phyloP scores from a whole-genome alignment of 2,113 vertebrate genomes.

The Ceyx melanurus region DNA sequence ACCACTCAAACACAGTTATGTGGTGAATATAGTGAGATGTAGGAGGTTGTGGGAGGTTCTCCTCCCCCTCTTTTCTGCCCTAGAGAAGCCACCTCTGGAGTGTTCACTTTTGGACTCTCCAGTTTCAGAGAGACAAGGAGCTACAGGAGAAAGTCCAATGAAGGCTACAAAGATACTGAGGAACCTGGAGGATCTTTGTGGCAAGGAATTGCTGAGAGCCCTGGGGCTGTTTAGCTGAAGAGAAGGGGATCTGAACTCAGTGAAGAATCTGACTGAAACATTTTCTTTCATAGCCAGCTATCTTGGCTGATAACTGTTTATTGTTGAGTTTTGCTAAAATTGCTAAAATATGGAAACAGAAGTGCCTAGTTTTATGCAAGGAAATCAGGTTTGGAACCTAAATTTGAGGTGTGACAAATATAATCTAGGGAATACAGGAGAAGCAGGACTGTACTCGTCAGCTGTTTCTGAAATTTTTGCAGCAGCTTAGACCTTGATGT shows the following conservation, averaged over 20 bases:
- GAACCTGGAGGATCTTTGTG: too few relatives aligned
- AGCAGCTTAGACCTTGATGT: neutral
- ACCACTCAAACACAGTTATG: accelerated
- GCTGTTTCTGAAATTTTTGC: neutral
- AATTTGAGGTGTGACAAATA: neutral
- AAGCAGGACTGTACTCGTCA: neutral
- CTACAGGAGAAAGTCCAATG: neutral
- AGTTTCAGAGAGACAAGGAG: neutral
- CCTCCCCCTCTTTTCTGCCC: neutral
- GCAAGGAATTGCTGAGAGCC: neutral
- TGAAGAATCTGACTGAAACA: neutral
- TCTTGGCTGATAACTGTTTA: neutral
- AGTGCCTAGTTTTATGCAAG: neutral
- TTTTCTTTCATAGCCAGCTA: neutral
- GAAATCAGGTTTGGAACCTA: neutral
- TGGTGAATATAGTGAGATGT: neutral
- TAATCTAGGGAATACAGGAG: neutral
- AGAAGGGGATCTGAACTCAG: neutral
- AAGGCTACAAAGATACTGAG: neutral
- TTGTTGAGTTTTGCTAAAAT: neutral
- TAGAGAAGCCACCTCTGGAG: neutral
- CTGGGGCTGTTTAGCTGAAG: neutral
- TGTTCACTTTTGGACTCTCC: neutral
- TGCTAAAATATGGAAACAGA: neutral
- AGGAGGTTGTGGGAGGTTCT: neutral